Conservation (phyloP, 1,140 invertebrate species). For the Coelopa frigida region DNA sequence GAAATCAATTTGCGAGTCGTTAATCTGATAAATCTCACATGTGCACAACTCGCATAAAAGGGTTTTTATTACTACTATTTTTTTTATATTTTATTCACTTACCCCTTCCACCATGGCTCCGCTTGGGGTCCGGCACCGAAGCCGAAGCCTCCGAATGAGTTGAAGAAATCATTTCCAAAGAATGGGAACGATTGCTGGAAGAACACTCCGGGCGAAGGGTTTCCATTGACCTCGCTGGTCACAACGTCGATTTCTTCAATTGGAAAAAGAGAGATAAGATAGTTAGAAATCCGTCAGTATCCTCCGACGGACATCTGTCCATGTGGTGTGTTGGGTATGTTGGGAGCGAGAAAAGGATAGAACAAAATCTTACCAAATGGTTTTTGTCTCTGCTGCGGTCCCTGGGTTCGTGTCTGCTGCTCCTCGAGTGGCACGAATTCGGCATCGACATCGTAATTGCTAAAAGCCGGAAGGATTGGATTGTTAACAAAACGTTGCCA, state of each 20-base stretch:
- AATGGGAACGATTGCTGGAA: constrained; percentile 42
- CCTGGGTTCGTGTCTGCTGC: constrained; percentile 19
- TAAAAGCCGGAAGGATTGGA: constrained; percentile 10
- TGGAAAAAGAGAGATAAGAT: neutral
- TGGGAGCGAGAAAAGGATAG: neutral
- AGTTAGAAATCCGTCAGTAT: neutral
- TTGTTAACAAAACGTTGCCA: constrained; percentile 19
- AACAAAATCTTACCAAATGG: constrained; percentile 31
- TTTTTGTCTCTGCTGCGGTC: constrained; percentile 20
- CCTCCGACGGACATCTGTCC: neutral
- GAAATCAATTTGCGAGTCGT: no score
- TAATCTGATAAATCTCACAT: no score
- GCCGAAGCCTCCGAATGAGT: constrained; percentile 36
- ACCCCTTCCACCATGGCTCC: constrained; percentile 51
- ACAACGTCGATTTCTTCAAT: constrained; percentile 31
- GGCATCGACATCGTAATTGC: constrained; percentile 20
- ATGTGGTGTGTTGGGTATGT: neutral
- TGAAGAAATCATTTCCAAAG: constrained; percentile 41
- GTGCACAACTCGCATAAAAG: no score
- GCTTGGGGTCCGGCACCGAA: constrained; percentile 24
- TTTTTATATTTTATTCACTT: constrained; percentile 20
- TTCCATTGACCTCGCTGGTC: constrained; percentile 28
- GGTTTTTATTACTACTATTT: no score
- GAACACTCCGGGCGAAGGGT: constrained; percentile 23
- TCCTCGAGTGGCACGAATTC: constrained; percentile 38